Evolutionary conservation across 2,888 invertebrate genomes (phyloP), one percentile per base, ranked within the genome.

Genomic region (Hofmannophila pseudospretella): DNA sequence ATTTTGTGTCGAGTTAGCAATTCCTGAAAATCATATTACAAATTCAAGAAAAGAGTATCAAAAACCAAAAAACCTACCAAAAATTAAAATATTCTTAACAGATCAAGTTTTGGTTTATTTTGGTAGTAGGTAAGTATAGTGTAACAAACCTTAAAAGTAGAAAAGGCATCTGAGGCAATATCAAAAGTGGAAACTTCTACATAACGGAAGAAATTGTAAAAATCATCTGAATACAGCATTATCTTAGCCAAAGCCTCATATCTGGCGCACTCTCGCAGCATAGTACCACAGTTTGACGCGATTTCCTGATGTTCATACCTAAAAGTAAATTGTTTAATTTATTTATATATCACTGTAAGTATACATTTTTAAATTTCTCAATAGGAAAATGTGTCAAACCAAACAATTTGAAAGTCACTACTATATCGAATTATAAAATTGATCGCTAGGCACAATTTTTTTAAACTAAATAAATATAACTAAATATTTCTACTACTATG

Each of bases 121-220:
- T 4, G 3, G 16, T 16, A 4, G 3, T 11, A 27, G 11, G n/a
- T 23, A 2, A 23, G n/a, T n/a, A 23, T 23, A 23, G n/a, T n/a
- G 42, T 42, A 33, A 54, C 52, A 33, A 78, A 97, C 98, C 94
- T 99, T 99, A 90, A 99, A 99, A 57, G 99, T 99, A 77, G 99
- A 97, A 90, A 99, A 99, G 88, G 99, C 99, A 93, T 99, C 99
- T 55, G 99, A 99, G 76, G 99, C 99, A 76, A 99, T 99, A 91
- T 99, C 99, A 90, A 99, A 99, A 54, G 99, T 99, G 57, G 99
- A 98, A 58, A 99, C 97, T 90, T 99, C 99, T 66, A 99, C 99
- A 81, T 99, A 99, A 85, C 95, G 93, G 89, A 99, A 99, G 91
- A 99, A 99, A 89, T 98, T 97, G 86, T 98, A 99, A 90, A 99